Conservation (phyloP, 2,888 invertebrate species). For the Coenonympha arcania region DNA sequence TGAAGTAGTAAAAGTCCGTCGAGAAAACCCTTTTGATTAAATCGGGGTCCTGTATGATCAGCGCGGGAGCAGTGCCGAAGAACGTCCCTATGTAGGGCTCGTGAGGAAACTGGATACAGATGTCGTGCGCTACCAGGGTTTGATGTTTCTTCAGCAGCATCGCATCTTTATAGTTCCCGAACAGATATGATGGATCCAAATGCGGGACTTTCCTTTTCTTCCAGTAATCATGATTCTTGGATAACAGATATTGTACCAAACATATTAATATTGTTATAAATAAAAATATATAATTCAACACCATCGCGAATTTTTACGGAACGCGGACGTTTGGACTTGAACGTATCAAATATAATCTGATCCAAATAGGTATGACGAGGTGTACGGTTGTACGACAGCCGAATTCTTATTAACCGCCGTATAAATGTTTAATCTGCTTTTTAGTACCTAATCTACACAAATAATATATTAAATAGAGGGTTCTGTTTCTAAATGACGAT, state of each 20-base stretch:
- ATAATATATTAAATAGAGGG: too few relatives aligned
- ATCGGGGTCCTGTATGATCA: constrained; percentile 48
- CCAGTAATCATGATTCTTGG: constrained; percentile 39
- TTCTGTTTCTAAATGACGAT: too few relatives aligned
- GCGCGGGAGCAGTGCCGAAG: constrained; percentile 49
- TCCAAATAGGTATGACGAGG: too few relatives aligned
- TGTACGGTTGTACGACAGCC: too few relatives aligned
- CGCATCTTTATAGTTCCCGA: constrained; percentile 48
- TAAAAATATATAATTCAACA: background rate
- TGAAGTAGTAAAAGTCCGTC: constrained; percentile 55
- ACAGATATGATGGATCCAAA: constrained; percentile 36
- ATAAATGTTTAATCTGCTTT: too few relatives aligned
- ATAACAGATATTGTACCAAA: background rate
- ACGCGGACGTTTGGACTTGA: background rate
- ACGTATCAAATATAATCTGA: background rate
- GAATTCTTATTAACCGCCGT: too few relatives aligned
- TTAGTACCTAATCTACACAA: too few relatives aligned
- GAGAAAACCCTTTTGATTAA: constrained; percentile 45
- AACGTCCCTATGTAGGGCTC: constrained; percentile 50
- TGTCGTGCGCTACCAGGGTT: constrained; percentile 33
- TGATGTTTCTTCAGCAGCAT: constrained; percentile 38
- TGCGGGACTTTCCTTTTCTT: constrained; percentile 42
- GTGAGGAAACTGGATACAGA: constrained; percentile 42
- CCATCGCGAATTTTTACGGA: background rate
- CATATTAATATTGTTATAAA: background rate